Evolutionary conservation across 2,797 vertebrate species (phyloP), one percentile per base, ranked within the genome.

Genomic region (Emydoidea blandingii): DNA sequence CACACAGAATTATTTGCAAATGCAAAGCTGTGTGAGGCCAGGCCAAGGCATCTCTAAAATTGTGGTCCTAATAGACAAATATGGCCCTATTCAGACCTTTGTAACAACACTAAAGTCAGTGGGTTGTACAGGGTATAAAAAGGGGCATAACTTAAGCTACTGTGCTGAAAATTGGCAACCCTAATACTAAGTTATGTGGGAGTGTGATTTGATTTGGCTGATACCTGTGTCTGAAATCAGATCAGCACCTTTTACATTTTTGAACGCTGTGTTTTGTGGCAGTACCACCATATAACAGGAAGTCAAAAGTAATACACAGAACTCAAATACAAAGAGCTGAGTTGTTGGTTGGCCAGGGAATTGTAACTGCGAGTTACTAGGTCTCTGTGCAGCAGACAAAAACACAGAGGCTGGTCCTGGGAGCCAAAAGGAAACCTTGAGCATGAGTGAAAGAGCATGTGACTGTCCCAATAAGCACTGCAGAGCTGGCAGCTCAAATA

Each of bases 311-410:
- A 78, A 27, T 6, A 57, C 78, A 54, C 23, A 49, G 41, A n/a
- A 82, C 52, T 62, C 72, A 8, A 29, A 90, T n/a, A 79, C 18
- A 44, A 41, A 56, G 41, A 53, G 37, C 31, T 95, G 81, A 94
- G 47, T 87, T 90, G 92, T 95, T 82, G 88, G 85, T 89, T 84
- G 93, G 74, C 87, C 84, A 85, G 90, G 97, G 89, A 95, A 94
- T 93, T 96, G 90, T 92, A 90, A 90, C 92, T 93, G 62, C 92
- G 94, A 87, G 80, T 89, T 97, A 95, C 52, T 9, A 54, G 68
- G 80, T 94, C 92, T 93, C 96, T 94, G 57, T 72, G 88, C 68
- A 88, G 56, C 79, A 89, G 54, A 87, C 83, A 91, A 93, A 92
- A 94, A 91, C 85, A 94, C 0, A 37, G n/a, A 96, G 79, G 59